Conservation (phyloP, 2,113 vertebrate genomes). For the Corydoras sp. region DNA sequence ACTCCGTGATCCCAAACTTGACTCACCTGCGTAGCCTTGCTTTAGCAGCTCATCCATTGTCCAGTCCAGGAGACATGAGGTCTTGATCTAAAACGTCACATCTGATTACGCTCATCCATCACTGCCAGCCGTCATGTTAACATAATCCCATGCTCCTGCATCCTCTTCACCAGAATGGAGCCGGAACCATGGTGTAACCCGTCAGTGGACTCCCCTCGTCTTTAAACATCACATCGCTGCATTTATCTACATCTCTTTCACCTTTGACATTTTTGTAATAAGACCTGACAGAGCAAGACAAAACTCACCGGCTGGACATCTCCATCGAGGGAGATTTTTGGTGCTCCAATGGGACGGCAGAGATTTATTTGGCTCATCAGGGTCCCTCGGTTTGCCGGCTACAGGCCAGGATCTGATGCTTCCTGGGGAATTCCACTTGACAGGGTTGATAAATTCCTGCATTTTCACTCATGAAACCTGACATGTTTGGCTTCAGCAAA, state of each 20-base stretch:
- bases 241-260: conserved; percentile 3
- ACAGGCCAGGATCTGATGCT: conserved; percentile 22
- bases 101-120: conserved; percentile 17
- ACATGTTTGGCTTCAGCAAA: conserved; percentile 3
- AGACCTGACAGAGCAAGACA: conserved; percentile 13
- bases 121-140: conserved; percentile 23
- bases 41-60: conserved; percentile 32
- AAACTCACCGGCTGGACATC: conserved; percentile 8
- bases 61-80: conserved; percentile 18
- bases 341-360: conserved; percentile 43
- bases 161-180: background rate
- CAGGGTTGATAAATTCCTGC: conserved; percentile 64
- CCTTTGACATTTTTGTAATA: conserved; percentile 22
- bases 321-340: conserved; percentile 1
- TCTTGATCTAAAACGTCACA: conserved; percentile 7
- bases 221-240: background rate
- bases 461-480: conserved; percentile 21
- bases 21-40: conserved; percentile 22
- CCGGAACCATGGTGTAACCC: background rate
- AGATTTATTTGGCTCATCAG: conserved; percentile 64
- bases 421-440: conserved; percentile 54
- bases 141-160: conserved; percentile 5
- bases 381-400: conserved; percentile 30
- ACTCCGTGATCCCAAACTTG: background rate
- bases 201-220: background rate